phyloP scores from a whole-genome alignment of 2,113 vertebrate genomes.

The Prolemur simus region DNA sequence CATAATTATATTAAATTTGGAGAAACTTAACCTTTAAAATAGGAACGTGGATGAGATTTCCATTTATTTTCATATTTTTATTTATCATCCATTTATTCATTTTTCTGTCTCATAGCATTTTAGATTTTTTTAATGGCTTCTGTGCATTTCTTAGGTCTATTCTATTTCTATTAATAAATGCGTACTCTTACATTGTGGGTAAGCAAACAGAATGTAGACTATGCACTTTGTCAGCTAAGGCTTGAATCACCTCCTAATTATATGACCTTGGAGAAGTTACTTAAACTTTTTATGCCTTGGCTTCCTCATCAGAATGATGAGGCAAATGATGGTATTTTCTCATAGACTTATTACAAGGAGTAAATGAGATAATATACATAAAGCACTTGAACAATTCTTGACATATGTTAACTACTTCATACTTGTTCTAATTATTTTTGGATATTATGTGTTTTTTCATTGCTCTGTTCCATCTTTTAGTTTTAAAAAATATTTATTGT shows the following conservation, averaged over 20 bases:
- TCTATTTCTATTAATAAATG: background rate
- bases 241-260: background rate
- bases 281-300: background rate
- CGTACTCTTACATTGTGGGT: background rate
- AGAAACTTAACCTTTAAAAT: slow-evolving; percentile 13
- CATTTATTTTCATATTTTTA: background rate
- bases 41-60: background rate
- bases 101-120: background rate
- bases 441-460: background rate
- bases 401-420: background rate
- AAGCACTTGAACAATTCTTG: background rate
- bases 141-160: background rate
- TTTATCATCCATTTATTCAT: background rate
- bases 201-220: background rate
- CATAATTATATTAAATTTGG: slow-evolving; percentile 31
- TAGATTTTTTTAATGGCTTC: background rate
- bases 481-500: background rate
- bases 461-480: background rate
- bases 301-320: background rate
- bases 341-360: background rate
- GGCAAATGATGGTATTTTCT: background rate
- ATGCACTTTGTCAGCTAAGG: background rate
- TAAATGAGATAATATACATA: background rate
- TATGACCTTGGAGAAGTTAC: background rate
- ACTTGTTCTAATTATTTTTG: background rate